Evolutionary conservation across 64 coral and sea anemone species (phyloP), one percentile per base, ranked within the genome.

Genomic region (Anthopleura sola): DNA sequence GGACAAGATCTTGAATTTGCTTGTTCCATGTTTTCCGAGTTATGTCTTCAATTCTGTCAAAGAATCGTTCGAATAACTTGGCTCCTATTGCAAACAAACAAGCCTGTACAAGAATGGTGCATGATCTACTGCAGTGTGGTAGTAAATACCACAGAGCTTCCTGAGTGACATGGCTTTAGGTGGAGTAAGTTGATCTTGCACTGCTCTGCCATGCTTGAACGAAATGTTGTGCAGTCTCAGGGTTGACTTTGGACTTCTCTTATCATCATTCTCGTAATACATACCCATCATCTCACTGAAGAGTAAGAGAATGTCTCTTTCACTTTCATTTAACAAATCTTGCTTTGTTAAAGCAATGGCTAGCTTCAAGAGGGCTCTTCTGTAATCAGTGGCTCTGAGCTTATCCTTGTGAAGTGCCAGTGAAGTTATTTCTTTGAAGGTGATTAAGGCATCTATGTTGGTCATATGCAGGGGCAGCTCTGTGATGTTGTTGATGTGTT

Each of bases 111-210:
- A 6, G 13, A 83, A 21, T 34, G 81, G 54, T 28, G 81, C 81
- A 32, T 83, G 81, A 54, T 50, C 46, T 0, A 83, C 54, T 0
- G 81, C 46, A 56, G 23, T 26, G 44, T 83, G 81, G 29, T 54
- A 94, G 37, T 90, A 94, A 11, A 87, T 86, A 1, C 92, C 92
- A 93, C 24, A 93, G 2, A 93, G 74, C 44, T 82, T 82, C 58
- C 92, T 85, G 18, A 33, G 39, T 13, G 92, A 86, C 50, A 90
- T 46, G 10, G 57, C 81, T 68, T 84, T 88, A 8, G 83, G 87
- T 82, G 50, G 68, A 19, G 88, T 57, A 7, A 94, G 55, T 17
- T 87, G 85, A 60, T 81, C 71, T 24, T 69, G 84, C 12, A 82
- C 31, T 49, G 40, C 16, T 34, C 86, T 19, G 56, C 81, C 87